phyloP scores from a whole-genome alignment of 2,888 invertebrate genomes.

The Eledone cirrhosa region DNA sequence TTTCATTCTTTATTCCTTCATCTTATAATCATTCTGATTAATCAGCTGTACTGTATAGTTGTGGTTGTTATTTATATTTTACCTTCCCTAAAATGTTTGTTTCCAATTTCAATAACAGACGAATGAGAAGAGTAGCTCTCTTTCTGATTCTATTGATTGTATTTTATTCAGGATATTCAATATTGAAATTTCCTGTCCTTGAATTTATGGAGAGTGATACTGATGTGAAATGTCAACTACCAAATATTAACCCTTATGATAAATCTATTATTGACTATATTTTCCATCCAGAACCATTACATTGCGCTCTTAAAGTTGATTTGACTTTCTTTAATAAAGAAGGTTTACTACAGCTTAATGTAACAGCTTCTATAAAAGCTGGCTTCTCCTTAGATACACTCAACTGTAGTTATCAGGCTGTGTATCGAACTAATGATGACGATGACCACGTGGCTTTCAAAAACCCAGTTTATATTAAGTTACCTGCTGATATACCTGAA shows the following conservation, averaged over 20 bases:
- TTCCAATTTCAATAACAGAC: too few species aligned
- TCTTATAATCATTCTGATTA: neutral
- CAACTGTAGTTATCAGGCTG: slow-evolving; percentile 33
- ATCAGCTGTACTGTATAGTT: too few species aligned
- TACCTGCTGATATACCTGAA: slow-evolving; percentile 35
- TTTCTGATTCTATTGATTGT: neutral
- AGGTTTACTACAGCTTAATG: neutral
- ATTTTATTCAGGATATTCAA: neutral
- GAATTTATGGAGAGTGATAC: neutral
- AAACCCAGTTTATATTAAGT: slow-evolving; percentile 29
- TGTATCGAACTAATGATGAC: slow-evolving; percentile 36
- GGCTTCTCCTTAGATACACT: slow-evolving; percentile 13
- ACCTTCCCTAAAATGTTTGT: too few species aligned
- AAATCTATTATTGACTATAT: slow-evolving; percentile 16
- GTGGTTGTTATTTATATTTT: too few species aligned
- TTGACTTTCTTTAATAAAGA: neutral
- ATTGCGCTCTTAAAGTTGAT: neutral
- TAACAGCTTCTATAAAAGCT: neutral
- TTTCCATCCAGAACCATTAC: slow-evolving; percentile 14
- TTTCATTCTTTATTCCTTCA: too few species aligned
- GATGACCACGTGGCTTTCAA: slow-evolving; percentile 35
- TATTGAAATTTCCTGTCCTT: neutral
- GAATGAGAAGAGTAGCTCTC: too few species aligned
- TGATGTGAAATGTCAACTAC: neutral
- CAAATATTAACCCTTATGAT: slow-evolving; percentile 18